phyloP scores from a whole-genome alignment of 2,113 vertebrate species.

The Myodes glareolus region DNA sequence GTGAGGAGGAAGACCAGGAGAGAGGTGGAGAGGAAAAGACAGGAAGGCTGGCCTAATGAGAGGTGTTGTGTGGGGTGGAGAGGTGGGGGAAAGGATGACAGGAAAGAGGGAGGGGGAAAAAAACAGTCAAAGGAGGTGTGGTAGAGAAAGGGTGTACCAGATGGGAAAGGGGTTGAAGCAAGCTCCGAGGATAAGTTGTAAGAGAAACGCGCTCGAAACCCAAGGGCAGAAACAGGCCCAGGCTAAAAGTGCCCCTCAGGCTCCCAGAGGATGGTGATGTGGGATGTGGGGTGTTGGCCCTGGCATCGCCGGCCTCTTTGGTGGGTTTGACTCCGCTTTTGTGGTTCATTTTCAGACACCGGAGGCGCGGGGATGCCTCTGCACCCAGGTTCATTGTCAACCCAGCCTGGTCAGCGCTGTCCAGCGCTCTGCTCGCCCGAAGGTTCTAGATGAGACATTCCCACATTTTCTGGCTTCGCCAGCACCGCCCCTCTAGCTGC shows the following conservation, averaged over 20 bases:
- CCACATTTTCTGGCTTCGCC: not conserved
- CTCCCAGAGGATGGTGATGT: not conserved
- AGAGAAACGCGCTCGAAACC: not conserved
- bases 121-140: not conserved
- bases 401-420: not conserved
- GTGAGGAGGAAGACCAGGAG: not conserved
- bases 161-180: not conserved
- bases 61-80: not conserved
- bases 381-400: not conserved
- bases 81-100: not conserved
- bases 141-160: not conserved
- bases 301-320: not conserved
- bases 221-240: not conserved
- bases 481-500: not conserved
- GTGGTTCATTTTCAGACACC: not conserved
- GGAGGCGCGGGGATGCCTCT: fast-evolving
- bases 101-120: not conserved
- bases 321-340: not conserved
- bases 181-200: not conserved
- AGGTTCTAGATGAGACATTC: not conserved
- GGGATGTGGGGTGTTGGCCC: too few species aligned
- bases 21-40: not conserved
- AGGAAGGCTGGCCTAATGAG: not conserved
- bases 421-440: not conserved
- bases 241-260: not conserved